Evolutionary conservation across 2,888 invertebrate species (phyloP).

Genomic region (Dendrolimus houi): DNA sequence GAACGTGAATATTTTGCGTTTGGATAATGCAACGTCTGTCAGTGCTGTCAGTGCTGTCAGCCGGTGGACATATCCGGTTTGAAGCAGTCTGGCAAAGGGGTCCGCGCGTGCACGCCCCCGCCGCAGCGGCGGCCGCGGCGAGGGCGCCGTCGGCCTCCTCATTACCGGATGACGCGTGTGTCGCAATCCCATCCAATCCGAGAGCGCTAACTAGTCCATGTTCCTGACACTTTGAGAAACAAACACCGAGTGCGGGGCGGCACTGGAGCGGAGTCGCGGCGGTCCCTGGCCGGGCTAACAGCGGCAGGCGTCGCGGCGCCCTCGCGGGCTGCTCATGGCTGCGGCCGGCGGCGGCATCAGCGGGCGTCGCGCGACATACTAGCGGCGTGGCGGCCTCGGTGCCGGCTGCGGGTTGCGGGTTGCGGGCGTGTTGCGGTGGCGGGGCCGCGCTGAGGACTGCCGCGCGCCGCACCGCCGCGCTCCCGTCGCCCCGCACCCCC

Average conservation of each 20-base stretch:
- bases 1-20: too few species aligned
- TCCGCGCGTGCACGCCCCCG: too few species aligned
- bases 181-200: neutral
- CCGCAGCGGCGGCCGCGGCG: neutral
- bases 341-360: slow-evolving; percentile 4
- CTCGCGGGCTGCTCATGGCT: neutral
- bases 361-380: slow-evolving; percentile 13
- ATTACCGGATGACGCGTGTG: too few species aligned
- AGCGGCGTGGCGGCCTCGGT: slow-evolving; percentile 4
- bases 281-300: neutral
- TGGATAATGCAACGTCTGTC: too few species aligned
- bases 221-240: neutral
- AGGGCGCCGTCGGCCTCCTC: too few species aligned
- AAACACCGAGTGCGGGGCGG: neutral
- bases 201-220: neutral
- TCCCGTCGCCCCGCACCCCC: slow-evolving; percentile 4
- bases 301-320: neutral
- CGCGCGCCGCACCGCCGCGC: slow-evolving; percentile 14
- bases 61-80: too few species aligned
- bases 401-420: slow-evolving; percentile 2
- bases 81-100: too few species aligned
- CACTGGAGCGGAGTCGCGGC: neutral
- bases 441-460: slow-evolving; percentile 16
- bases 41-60: too few species aligned
- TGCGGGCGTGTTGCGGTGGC: slow-evolving; percentile 4